phyloP scores from a whole-genome alignment of 1,140 invertebrate species.

The Drosophila sturtevanti region DNA sequence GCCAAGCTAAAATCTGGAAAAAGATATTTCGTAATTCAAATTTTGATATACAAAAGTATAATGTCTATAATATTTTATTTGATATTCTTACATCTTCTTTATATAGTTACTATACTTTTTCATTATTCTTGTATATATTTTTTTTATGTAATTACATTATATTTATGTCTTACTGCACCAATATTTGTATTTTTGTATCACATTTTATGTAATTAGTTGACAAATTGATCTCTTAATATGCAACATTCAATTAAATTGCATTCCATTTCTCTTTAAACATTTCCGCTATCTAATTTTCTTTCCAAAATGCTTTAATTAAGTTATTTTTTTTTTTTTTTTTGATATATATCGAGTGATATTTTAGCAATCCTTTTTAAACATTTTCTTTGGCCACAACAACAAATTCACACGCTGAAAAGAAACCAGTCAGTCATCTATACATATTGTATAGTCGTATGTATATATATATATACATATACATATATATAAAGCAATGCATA shows the following conservation, averaged over 20 bases:
- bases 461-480: background rate
- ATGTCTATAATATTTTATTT: too few relatives aligned
- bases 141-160: too few relatives aligned
- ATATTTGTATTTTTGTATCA: background rate
- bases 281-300: constrained; percentile 7
- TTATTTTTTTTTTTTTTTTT: background rate
- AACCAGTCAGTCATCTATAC: constrained; percentile 48
- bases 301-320: background rate
- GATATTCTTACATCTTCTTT: too few relatives aligned
- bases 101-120: too few relatives aligned
- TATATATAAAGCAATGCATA: constrained; percentile 55
- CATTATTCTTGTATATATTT: too few relatives aligned
- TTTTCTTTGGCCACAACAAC: constrained; percentile 18
- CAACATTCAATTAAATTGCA: constrained; percentile 1
- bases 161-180: background rate
- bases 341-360: background rate
- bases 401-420: constrained; percentile 46
- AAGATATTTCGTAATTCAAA: too few relatives aligned
- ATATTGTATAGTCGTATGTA: too few relatives aligned
- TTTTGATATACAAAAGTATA: too few relatives aligned
- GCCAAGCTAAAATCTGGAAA: too few relatives aligned
- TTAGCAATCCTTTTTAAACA: background rate
- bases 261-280: constrained; percentile 1
- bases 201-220: background rate
- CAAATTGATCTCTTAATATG: background rate